A percentile compares a stretch with the other conserved stretches of the same genome.
phyloP scores from a whole-genome alignment of 2,113 vertebrate species.

The Atlantisia rogersi region DNA sequence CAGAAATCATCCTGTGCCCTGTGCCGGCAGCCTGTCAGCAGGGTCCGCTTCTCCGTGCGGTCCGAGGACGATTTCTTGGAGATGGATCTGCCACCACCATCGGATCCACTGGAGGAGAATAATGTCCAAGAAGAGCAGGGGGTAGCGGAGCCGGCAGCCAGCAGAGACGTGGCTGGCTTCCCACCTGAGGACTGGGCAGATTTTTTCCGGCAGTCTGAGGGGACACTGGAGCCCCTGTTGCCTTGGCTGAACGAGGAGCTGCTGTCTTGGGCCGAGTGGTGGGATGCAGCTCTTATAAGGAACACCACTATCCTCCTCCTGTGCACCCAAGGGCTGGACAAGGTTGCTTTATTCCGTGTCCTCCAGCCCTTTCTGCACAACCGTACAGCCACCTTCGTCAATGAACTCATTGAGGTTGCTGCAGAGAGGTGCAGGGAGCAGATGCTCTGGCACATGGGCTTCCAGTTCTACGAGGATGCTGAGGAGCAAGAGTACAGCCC shows the following conservation, averaged over 20 bases:
- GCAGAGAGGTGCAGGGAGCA: neutral
- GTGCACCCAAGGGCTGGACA: neutral
- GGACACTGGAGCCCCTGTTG: neutral
- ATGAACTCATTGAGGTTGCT: accelerated
- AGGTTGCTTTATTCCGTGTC: no score
- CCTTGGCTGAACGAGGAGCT: neutral
- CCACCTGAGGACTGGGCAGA: no score
- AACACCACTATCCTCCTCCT: no score
- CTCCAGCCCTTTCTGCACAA: neutral
- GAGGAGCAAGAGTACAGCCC: neutral
- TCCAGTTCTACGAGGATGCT: accelerated
- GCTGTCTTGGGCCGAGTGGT: accelerated
- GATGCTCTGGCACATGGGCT: neutral
- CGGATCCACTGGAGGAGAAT: no score
- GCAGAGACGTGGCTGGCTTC: no score
- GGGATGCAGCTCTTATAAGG: no score
- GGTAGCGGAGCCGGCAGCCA: accelerated
- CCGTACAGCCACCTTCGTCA: accelerated
- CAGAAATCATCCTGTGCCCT: no score
- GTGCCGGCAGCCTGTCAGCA: no score
- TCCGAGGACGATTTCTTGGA: no score
- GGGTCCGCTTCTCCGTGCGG: no score
- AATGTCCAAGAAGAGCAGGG: no score
- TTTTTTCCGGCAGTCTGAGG: neutral
- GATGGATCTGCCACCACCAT: no score